Conservation (phyloP, 2,113 vertebrate species). For the Ploceus nigricollis region DNA sequence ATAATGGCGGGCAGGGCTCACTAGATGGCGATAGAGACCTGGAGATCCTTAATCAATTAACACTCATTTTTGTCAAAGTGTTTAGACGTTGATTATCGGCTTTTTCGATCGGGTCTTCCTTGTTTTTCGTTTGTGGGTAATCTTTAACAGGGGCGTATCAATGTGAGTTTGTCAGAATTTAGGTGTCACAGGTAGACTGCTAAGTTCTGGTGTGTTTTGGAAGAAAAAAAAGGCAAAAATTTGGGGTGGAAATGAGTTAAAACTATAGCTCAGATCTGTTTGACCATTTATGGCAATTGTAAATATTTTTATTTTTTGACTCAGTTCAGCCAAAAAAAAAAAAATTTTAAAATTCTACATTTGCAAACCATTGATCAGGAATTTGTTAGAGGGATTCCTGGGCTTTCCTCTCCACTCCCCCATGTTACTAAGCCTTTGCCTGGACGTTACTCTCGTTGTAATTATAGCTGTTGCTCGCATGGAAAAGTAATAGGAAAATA, state of each 20-base stretch:
- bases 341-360: background rate
- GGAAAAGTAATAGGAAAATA: conserved; percentile 66
- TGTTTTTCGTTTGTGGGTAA: background rate
- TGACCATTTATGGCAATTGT: background rate
- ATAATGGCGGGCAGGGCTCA: conserved; percentile 57
- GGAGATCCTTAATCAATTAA: conserved; percentile 74
- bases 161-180: background rate
- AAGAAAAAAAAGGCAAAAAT: background rate
- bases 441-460: background rate
- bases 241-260: background rate
- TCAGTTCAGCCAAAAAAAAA: background rate
- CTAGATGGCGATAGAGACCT: conserved; percentile 83
- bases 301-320: background rate
- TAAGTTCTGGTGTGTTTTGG: background rate
- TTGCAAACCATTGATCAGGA: background rate
- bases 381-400: background rate
- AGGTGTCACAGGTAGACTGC: background rate
- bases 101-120: background rate
- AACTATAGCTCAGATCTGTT: background rate
- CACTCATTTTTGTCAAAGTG: background rate
- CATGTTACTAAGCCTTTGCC: background rate
- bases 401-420: background rate
- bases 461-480: conserved; percentile 45
- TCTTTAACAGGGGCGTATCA: background rate
- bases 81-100: background rate